Base-by-base conservation (phyloP, 2,797 vertebrate species). In the Galaxias olidus region DNA sequence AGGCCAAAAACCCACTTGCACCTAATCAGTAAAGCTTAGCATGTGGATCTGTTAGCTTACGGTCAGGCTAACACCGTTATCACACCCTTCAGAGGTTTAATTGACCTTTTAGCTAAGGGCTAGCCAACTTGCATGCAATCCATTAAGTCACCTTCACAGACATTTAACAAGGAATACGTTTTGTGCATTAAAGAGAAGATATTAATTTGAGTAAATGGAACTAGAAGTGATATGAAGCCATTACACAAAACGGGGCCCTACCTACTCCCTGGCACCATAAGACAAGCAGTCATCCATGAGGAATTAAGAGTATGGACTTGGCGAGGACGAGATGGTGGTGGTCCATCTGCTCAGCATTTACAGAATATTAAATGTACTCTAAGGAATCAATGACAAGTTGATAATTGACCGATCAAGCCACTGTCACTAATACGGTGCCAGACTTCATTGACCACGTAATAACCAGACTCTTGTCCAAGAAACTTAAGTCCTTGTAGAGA, bases 391-490 rank as follows among this genome's bases (percentile, higher is more conserved):
- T 78, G 81, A 68, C 77, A 76, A 71, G 77, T 79, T 79, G 83
- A 83, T 84, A 72, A 71, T 6, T 83, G 78, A 84, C 61, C 61
- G 75, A 80, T 82, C 61, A 44, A 74, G 71, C 72, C 55, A 69
- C 64, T 75, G 73, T 81, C 63, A 68, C 65, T 68, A 70, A 61
- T 45, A 47, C 13, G 59, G 69, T 71, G 73, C 69, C 77, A 83
- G 62, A 57, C 65, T 72, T 74, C 76, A 61, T 9, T 80, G 77
- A 78, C 86, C 86, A 89, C 86, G 83, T 87, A 83, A 87, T 76
- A 75, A 77, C 66, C 69, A 57, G 47, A 79, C 74, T 68, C 58
- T 67, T 54, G 56, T 76, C 84, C 79, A 85, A 80, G 77, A 81
- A 75, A 52, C 64, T 49, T 9, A 43, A 48, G 50, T 62, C 54